Conservation (phyloP, 37 sponge, comb jelly and placozoan genomes). For the Cliona cf. orientalis region DNA sequence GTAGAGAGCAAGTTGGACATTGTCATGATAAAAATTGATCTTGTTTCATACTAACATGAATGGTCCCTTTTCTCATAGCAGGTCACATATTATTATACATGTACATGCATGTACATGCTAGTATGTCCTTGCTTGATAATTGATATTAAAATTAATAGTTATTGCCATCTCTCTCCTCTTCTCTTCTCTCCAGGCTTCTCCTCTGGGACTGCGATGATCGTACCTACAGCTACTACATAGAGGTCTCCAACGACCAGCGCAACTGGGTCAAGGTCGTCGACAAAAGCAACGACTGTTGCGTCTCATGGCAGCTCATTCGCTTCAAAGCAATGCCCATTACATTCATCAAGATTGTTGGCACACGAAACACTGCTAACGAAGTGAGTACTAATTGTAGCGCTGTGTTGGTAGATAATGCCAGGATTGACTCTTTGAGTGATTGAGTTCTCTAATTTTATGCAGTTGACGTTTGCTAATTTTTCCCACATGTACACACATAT, state of each 20-base stretch:
- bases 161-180: too few relatives aligned
- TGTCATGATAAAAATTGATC: too few relatives aligned
- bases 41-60: too few relatives aligned
- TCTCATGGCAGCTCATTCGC: constrained; percentile 87
- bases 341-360: constrained; percentile 93
- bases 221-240: constrained; percentile 83
- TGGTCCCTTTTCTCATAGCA: too few relatives aligned
- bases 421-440: too few relatives aligned
- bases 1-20: too few relatives aligned
- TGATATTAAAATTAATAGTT: too few relatives aligned
- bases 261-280: constrained; percentile 71
- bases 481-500: not conserved
- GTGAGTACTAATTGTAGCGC: too few relatives aligned
- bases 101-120: not conserved
- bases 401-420: too few relatives aligned
- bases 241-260: constrained; percentile 80
- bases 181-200: constrained; percentile 59
- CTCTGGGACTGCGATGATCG: constrained; percentile 97
- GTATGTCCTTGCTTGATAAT: too few relatives aligned
- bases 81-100: too few relatives aligned
- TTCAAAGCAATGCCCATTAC: constrained; percentile 79
- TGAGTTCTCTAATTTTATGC: not conserved
- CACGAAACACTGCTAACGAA: constrained; percentile 90
- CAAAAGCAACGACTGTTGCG: constrained; percentile 63
- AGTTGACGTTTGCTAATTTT: not conserved